These are phyloP conservation scores for Chionoecetes opilio DNA, from an alignment of 1,140 invertebrate species.

Conservation along the genomic window DNA sequence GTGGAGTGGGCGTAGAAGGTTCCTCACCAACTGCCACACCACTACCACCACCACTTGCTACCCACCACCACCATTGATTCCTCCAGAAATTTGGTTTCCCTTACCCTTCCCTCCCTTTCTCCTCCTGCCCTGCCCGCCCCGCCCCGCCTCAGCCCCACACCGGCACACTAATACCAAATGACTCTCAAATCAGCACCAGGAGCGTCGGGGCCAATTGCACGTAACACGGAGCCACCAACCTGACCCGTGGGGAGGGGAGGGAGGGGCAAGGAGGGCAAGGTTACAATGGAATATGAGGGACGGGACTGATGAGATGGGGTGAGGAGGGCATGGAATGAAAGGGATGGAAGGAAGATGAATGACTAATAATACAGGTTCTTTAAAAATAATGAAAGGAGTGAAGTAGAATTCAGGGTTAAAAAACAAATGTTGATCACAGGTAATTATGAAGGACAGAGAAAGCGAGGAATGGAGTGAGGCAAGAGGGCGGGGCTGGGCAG, in stretches of 20 bases:
- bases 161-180: conserved; percentile 67
- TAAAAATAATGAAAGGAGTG: not conserved
- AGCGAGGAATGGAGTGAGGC: not conserved
- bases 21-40: no score
- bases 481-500: not conserved
- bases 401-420: not conserved
- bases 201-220: conserved; percentile 77
- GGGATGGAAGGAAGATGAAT: not conserved
- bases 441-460: not conserved
- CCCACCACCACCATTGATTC: not conserved
- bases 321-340: not conserved
- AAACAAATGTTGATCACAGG: not conserved
- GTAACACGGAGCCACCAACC: conserved; percentile 14
- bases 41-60: not conserved
- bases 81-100: not conserved
- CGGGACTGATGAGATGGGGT: not conserved
- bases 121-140: not conserved
- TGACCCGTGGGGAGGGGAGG: not conserved
- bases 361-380: not conserved
- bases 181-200: conserved; percentile 77
- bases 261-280: not conserved
- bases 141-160: conserved; percentile 33
- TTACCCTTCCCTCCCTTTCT: not conserved
- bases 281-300: conserved; percentile 22
- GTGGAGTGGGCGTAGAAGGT: conserved; percentile 34